A percentile compares a stretch with the other conserved stretches of the same genome.
phyloP scores from a whole-genome alignment of 2,888 invertebrate genomes.

The Volucella inflata region DNA sequence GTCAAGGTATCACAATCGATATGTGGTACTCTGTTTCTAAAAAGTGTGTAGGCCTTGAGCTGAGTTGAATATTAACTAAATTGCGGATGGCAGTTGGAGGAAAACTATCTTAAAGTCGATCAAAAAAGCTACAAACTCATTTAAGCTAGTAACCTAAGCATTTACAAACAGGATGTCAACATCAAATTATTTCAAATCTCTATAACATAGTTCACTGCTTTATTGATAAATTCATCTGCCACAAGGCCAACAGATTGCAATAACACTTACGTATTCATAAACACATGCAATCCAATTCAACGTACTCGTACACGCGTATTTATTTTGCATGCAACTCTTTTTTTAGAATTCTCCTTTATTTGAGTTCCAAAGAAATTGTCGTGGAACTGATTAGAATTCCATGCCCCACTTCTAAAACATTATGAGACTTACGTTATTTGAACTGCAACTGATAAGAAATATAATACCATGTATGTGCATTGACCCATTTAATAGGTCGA shows the following conservation, averaged over 20 bases:
- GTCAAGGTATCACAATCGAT: too few relatives aligned
- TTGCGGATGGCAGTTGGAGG: too few relatives aligned
- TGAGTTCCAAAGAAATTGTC: slow-evolving; percentile 27
- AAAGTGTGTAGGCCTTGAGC: too few relatives aligned
- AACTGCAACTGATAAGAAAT: slow-evolving; percentile 70
- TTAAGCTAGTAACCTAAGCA: too few relatives aligned
- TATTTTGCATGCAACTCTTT: background rate
- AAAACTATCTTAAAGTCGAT: too few relatives aligned
- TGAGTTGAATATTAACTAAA: too few relatives aligned
- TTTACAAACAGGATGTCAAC: too few relatives aligned
- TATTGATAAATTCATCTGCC: background rate
- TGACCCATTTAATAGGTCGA: slow-evolving; percentile 72
- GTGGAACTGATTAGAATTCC: slow-evolving; percentile 68
- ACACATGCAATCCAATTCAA: background rate
- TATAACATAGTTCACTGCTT: too few relatives aligned
- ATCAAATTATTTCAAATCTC: background rate
- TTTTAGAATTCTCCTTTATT: background rate
- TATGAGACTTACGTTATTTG: slow-evolving; percentile 60
- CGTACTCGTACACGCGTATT: background rate
- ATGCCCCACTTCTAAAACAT: slow-evolving; percentile 61
- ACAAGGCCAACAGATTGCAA: slow-evolving; percentile 20
- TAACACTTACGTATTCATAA: background rate
- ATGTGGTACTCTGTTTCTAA: too few relatives aligned
- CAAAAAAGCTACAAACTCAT: too few relatives aligned
- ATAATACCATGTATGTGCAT: slow-evolving; percentile 27